Evolutionary conservation across 2,113 vertebrate species (phyloP), one percentile per base, ranked within the genome.

Genomic region (Tupaia tana): DNA sequence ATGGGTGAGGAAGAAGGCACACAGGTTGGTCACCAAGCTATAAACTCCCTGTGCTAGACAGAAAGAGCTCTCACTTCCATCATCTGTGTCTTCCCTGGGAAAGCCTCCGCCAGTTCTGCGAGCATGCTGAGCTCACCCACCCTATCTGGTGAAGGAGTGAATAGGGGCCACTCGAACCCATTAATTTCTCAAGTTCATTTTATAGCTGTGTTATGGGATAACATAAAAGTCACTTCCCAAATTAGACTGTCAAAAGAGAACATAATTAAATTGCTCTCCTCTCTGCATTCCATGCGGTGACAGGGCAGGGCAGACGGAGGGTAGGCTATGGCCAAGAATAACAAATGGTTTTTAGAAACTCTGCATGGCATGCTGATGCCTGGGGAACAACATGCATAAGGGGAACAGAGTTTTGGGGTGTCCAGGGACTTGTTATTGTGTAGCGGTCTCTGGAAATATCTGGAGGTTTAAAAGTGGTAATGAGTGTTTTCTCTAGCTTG

Each of bases 101-200:
- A 34, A 18, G 13, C 19, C 24, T 69, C 11, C 15, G 4, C 15
- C 25, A 64, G 34, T 12, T 24, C 9, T 2, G 16, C 13, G 43
- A 13, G n/a, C 12, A 69, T 52, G 24, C 13, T 69, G 43, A 52
- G 20, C 16, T 31, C 31, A 83, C 19, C 18, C 3, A 24, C 9
- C 18, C 16, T 27, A 58, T 64, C 34, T 24, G 52, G 7, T 19
- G 67, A 58, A 43, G n/a, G 64, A 74, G 52, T 9, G 4, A 79
- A n/a, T 4, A 9, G 20, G 54, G 2, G 95, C 93, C 34, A 97
- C 59, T 29, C 20, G 29, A 94, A 86, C 9, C 56, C 89, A 78
- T 95, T 97, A 63, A 86, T 97, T 97, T 96, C 89, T 93, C 31
- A 22, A 70, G 95, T 98, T 97, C 59, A 31, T 90, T 97, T 96